Percentiles rank a stretch among this genome's conserved stretches.
These are phyloP conservation scores for Campoplex capitator DNA, from an alignment of 2,888 invertebrate species.

Conservation along the genomic window DNA sequence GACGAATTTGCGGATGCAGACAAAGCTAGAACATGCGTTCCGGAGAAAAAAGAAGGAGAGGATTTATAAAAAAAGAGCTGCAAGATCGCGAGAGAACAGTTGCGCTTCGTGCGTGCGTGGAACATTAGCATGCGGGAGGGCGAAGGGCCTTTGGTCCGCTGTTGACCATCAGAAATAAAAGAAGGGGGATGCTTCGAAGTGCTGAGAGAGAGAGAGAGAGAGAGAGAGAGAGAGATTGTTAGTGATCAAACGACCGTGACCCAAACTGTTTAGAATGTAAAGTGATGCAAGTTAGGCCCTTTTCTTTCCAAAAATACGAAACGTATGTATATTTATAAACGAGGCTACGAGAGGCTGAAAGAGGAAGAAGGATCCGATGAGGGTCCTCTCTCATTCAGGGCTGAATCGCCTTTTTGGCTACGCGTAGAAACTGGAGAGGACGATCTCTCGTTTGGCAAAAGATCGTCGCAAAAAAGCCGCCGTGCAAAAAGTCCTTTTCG, in stretches of 20 bases:
- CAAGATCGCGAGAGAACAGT: constrained; percentile 81
- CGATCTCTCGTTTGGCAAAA: constrained; percentile 41
- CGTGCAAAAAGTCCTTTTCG: constrained; percentile 75
- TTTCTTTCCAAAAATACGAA: constrained; percentile 2
- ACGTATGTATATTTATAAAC: constrained; percentile 34
- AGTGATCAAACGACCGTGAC: constrained; percentile 14
- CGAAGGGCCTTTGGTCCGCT: constrained; percentile 69
- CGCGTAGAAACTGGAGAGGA: constrained; percentile 56
- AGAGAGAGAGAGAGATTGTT: background rate
- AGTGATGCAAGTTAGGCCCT: constrained; percentile 34
- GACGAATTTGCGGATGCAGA: constrained; percentile 13
- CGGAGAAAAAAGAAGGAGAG: constrained; percentile 30
- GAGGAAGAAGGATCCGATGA: constrained; percentile 47
- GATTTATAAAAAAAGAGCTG: constrained; percentile 49
- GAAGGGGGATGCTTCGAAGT: constrained; percentile 27
- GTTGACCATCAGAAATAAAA: constrained; percentile 60
- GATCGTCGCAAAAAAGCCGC: constrained; percentile 60
- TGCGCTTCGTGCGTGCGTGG: constrained; percentile 79
- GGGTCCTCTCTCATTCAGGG: constrained; percentile 18
- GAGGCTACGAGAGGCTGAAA: constrained; percentile 39
- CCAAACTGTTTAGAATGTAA: background rate
- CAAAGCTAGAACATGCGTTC: constrained; percentile 30
- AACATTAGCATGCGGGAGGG: constrained; percentile 81
- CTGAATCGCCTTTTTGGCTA: constrained; percentile 43
- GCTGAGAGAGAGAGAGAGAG: background rate